Base-by-base conservation (phyloP, 2,888 invertebrate genomes). In the Theretra japonica region DNA sequence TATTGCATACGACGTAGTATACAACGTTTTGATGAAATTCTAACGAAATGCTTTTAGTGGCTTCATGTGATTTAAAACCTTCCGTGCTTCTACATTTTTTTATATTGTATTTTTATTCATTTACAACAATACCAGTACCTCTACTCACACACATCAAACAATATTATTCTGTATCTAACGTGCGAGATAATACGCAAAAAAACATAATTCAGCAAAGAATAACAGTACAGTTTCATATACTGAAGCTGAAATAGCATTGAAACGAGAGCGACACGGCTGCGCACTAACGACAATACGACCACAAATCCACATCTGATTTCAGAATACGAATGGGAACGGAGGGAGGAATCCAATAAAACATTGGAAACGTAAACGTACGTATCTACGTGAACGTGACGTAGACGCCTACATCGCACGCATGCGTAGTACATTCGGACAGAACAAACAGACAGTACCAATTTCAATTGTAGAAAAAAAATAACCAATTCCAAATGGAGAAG, bases 391-490 rank as follows among this genome's bases (percentile, higher is more conserved):
- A 93, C 93, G 94, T 93, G 89, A 90, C 92, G 93, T 89, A 90
- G 90, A 82, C 91, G 87, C 90, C 93, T 89, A 85, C 89, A 78
- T 75, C 77, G 81, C 74, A 86, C 94, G 93, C 94, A 91, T 91
- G 94, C 94, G 94, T 85, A 79, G 77, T 70, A 75, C 88, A 90
- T 82, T 86, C 83, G 87, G 82, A 91, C 91, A 90, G 88, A 87
- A 91, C 92, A 92, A 92, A 91, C 91, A 88, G 85, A 93, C 92
- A 91, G 89, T 93, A 89, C 91, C 90, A 92, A 93, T 91, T 93
- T 89, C 91, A 94, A 94, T 94, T 90, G 93, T 91, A 94, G 91
- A 93, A 93, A 94, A 93, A 93, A 93, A 89, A 93, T 92, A 93
- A 91, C 94, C 94, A 93, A 93, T 93, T 94, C 93, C 86, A 93